phyloP scores from a whole-genome alignment of 2,113 vertebrate species.

The Corythaeola cristata region DNA sequence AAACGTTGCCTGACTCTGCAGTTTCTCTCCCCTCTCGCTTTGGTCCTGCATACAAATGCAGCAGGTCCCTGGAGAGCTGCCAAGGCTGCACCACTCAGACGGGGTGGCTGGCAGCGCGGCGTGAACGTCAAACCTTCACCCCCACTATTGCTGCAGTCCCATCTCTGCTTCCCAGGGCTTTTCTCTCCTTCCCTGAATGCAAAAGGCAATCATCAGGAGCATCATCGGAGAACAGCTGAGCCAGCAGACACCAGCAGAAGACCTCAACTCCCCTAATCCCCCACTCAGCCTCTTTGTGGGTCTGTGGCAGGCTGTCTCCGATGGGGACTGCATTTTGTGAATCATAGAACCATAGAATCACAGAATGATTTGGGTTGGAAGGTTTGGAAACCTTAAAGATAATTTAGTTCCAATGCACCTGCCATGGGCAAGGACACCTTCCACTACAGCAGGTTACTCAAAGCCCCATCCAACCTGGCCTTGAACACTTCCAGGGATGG shows the following conservation, averaged over 20 bases:
- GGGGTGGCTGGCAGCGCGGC: not conserved
- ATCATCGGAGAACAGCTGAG: not conserved
- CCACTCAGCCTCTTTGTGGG: not conserved
- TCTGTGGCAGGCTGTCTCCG: not conserved
- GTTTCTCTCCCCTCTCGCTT: not conserved
- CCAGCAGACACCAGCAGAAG: not conserved
- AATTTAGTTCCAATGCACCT: too few species aligned
- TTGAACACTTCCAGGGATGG: too few species aligned
- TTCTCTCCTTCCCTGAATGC: not conserved
- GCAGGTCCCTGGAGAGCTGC: constrained; percentile 33
- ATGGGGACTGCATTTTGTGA: not conserved
- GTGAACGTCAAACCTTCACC: not conserved
- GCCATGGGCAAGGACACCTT: too few species aligned
- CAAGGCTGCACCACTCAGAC: constrained; percentile 37
- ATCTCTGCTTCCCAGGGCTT: not conserved
- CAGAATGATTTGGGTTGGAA: too few species aligned
- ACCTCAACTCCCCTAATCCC: not conserved
- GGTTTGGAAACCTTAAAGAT: too few species aligned
- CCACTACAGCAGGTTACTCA: too few species aligned
- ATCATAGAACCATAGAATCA: too few species aligned
- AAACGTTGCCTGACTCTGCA: constrained; percentile 33
- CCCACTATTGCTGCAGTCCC: not conserved
- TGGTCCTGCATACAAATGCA: constrained; percentile 16
- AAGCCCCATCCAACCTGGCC: too few species aligned
- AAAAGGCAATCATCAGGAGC: accelerated